Conservation (phyloP, 2,797 vertebrate genomes). For the Buceros bicornis region DNA sequence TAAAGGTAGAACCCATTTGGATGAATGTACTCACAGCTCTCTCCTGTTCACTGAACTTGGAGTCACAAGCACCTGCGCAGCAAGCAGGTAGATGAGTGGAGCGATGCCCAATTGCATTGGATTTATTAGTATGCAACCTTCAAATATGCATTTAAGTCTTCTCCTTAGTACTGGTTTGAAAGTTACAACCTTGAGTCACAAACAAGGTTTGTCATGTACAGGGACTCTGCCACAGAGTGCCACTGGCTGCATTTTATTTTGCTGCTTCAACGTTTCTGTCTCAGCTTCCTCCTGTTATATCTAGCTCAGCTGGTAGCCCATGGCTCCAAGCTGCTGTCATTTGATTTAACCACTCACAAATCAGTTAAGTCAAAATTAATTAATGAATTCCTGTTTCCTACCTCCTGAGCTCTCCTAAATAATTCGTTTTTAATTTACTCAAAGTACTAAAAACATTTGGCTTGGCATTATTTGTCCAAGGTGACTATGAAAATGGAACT, state of each 20-base stretch:
- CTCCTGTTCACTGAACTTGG: not conserved
- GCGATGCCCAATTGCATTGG: not conserved
- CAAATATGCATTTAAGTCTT: not conserved
- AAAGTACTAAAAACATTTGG: conserved; percentile 28
- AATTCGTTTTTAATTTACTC: conserved; percentile 59
- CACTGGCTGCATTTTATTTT: conserved; percentile 31
- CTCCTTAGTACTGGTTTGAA: not conserved
- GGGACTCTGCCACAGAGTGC: not conserved
- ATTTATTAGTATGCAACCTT: not conserved
- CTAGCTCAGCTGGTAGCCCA: conserved; percentile 39
- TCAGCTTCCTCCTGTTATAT: not conserved
- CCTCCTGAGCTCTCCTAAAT: conserved; percentile 33
- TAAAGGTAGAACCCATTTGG: not conserved
- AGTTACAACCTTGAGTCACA: not conserved
- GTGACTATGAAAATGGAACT: conserved; percentile 22
- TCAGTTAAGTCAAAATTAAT: conserved; percentile 69
- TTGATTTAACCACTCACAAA: conserved; percentile 59
- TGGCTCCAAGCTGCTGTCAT: conserved; percentile 60
- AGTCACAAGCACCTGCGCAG: not conserved
- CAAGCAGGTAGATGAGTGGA: fast-evolving
- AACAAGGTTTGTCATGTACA: not conserved
- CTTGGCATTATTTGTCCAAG: conserved; percentile 48
- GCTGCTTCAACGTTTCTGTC: not conserved
- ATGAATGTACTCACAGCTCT: fast-evolving
- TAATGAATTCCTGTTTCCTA: conserved; percentile 48